Evolutionary conservation across 2,113 vertebrate genomes (phyloP).

Genomic region (Procavia capensis): DNA sequence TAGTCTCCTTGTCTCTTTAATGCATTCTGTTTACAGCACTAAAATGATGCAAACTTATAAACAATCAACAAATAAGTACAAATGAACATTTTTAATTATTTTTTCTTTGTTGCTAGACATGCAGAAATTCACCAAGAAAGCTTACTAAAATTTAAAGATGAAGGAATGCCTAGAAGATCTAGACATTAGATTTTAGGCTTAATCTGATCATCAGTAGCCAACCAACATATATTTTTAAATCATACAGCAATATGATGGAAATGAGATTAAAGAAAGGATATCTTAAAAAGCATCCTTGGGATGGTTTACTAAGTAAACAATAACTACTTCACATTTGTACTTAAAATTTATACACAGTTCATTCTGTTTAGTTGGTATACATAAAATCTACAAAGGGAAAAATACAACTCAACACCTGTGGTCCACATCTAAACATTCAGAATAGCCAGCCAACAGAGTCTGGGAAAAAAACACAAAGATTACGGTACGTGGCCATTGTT

Average conservation of each 20-base stretch:
- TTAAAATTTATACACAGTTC: constrained; percentile 1
- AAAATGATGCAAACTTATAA: constrained; percentile 28
- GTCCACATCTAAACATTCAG: neutral
- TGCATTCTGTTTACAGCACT: neutral
- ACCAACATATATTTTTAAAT: neutral
- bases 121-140: neutral
- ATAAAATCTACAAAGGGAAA: neutral
- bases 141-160: neutral
- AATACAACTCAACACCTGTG: neutral
- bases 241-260: neutral
- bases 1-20: neutral
- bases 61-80: neutral
- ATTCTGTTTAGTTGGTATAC: neutral
- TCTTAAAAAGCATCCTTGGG: neutral
- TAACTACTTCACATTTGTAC: neutral
- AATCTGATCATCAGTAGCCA: neutral
- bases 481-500: neutral
- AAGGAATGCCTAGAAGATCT: neutral
- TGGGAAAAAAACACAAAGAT: neutral
- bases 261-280: neutral
- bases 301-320: neutral
- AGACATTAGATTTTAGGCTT: neutral
- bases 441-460: no score
- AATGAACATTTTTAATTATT: neutral
- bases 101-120: neutral